phyloP scores from a whole-genome alignment of 23 tunicate species.

The Phallusia fumigata region DNA sequence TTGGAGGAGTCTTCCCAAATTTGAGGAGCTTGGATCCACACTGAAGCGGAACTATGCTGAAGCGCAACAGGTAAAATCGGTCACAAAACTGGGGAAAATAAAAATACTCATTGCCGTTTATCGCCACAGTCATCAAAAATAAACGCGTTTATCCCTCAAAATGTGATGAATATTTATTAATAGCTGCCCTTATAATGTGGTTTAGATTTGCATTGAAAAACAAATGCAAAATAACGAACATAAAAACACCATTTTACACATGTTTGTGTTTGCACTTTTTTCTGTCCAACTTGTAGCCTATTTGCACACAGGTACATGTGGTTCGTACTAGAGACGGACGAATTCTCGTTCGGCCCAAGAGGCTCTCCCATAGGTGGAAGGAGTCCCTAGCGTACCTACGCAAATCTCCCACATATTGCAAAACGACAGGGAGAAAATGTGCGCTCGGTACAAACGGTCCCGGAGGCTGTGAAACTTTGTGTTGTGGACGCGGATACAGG shows the following conservation, averaged over 20 bases:
- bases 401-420: slow-evolving; percentile 63
- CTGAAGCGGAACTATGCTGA: slow-evolving; percentile 36
- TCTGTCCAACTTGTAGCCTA: no score
- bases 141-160: no score
- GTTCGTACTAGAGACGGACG: background rate
- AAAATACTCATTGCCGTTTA: no score
- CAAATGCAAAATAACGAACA: no score
- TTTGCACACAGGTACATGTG: slow-evolving; percentile 12
- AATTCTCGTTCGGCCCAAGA: background rate
- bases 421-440: slow-evolving; percentile 63
- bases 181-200: no score
- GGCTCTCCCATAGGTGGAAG: background rate
- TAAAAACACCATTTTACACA: no score
- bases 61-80: slow-evolving; percentile 60
- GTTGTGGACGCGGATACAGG: slow-evolving; percentile 61
- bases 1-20: slow-evolving; percentile 46
- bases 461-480: slow-evolving; percentile 60
- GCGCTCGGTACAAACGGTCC: slow-evolving; percentile 28
- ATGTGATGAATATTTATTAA: no score
- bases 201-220: no score
- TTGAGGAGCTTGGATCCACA: slow-evolving; percentile 28
- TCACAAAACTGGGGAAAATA: no score
- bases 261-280: no score
- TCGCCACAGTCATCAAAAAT: no score
- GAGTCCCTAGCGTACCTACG: slow-evolving; percentile 16